Conservation (phyloP, 1,140 invertebrate genomes). For the Drosophila obscura region DNA sequence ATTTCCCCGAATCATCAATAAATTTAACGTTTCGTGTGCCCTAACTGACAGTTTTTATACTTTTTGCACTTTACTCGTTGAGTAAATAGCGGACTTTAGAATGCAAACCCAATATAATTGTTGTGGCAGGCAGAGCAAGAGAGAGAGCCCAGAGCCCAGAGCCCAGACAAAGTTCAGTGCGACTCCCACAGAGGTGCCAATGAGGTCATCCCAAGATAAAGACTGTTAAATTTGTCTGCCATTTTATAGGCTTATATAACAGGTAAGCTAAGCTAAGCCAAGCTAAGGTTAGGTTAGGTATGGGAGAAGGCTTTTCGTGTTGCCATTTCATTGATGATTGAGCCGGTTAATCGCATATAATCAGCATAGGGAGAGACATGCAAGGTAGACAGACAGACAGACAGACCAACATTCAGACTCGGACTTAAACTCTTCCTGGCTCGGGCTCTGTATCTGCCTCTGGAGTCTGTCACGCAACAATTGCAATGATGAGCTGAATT, state of each 20-base stretch:
- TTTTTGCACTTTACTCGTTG: conserved; percentile 35
- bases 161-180: conserved; percentile 17
- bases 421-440: conserved; percentile 18
- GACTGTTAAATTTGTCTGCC: not conserved
- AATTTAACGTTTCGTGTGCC: not conserved
- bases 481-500: conserved; percentile 48
- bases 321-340: conserved; percentile 62
- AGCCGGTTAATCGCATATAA: conserved; percentile 59
- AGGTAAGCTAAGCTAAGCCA: not conserved
- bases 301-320: conserved; percentile 17
- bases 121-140: conserved; percentile 10
- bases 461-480: conserved; percentile 47
- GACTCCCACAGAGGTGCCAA: conserved; percentile 27
- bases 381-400: conserved; percentile 30
- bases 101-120: conserved; percentile 28
- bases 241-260: conserved; percentile 7
- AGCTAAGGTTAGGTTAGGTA: no score
- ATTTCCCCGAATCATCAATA: conserved; percentile 21
- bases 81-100: conserved; percentile 41
- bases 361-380: conserved; percentile 57
- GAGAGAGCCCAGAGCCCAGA: conserved; percentile 4
- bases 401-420: conserved; percentile 6
- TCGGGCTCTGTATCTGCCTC: not conserved
- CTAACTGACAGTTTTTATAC: conserved; percentile 44
- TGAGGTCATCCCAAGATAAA: conserved; percentile 35